Conservation (phyloP, 2,888 invertebrate species). For the Ophonus ardosiacus region DNA sequence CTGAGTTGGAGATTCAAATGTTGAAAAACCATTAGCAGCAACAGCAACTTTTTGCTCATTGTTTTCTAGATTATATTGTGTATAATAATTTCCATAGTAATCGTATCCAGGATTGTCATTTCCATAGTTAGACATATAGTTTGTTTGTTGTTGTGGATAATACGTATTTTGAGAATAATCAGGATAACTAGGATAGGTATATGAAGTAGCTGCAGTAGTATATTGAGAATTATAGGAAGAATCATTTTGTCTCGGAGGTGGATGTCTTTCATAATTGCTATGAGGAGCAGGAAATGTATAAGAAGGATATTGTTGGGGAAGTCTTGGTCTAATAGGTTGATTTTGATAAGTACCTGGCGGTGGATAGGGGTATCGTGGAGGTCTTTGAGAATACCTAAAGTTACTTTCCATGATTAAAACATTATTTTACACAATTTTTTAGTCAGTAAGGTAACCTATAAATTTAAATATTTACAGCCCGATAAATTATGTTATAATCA, state of each 20-base stretch:
- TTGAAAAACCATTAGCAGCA: background rate
- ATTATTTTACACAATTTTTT: background rate
- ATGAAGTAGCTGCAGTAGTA: background rate
- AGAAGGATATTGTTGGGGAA: slow-evolving; percentile 31
- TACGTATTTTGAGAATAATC: slow-evolving; percentile 23
- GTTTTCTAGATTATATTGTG: slow-evolving; percentile 1
- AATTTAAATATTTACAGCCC: background rate
- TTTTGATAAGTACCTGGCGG: slow-evolving; percentile 47
- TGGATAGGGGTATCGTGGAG: slow-evolving; percentile 42
- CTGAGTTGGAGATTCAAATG: background rate
- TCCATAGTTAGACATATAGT: slow-evolving; percentile 5
- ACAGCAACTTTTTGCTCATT: background rate
- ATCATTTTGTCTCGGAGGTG: slow-evolving; percentile 16
- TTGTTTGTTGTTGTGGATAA: slow-evolving; percentile 6
- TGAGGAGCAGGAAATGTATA: slow-evolving; percentile 30
- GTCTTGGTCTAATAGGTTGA: slow-evolving; percentile 17
- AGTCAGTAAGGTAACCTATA: background rate
- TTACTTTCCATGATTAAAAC: slow-evolving; percentile 45
- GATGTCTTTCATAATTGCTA: slow-evolving; percentile 8
- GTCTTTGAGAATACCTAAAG: slow-evolving; percentile 12
- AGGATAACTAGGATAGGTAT: slow-evolving; percentile 5
- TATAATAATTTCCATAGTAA: slow-evolving; percentile 41
- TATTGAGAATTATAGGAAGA: slow-evolving; percentile 19
- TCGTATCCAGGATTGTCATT: slow-evolving; percentile 18
- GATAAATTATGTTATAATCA: background rate